Conservation (phyloP, 2,888 invertebrate species). For the Biston betularia region DNA sequence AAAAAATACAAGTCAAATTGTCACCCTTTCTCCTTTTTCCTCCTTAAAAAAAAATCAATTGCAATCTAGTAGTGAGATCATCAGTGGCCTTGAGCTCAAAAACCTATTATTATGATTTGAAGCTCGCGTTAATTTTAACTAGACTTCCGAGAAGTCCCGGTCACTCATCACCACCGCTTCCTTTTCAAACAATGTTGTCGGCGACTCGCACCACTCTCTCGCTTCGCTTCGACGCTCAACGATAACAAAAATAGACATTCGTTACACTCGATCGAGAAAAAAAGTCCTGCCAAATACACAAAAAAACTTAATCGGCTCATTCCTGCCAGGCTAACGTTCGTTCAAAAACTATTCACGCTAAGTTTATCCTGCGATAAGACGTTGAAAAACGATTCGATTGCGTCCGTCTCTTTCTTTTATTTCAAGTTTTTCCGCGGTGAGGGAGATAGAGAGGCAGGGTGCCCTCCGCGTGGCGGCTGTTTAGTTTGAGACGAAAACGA, state of each 20-base stretch:
- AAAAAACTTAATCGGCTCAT: slow-evolving; percentile 76
- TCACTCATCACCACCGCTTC: slow-evolving; percentile 60
- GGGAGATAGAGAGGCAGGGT: slow-evolving; percentile 80
- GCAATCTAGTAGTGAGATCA: slow-evolving; percentile 29
- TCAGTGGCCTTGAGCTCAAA: slow-evolving; percentile 55
- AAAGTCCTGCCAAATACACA: slow-evolving; percentile 80
- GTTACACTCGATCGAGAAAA: slow-evolving; percentile 67
- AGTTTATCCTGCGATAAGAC: slow-evolving; percentile 83
- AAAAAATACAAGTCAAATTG: no score
- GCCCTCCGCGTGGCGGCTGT: slow-evolving; percentile 79
- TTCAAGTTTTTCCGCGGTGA: slow-evolving; percentile 62
- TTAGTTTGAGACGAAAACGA: slow-evolving; percentile 76
- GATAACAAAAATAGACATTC: slow-evolving; percentile 74
- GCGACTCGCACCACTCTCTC: slow-evolving; percentile 47
- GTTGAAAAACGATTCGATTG: slow-evolving; percentile 62
- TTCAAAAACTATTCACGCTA: slow-evolving; percentile 78
- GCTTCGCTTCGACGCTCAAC: slow-evolving; percentile 58
- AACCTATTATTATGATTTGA: slow-evolving; percentile 48
- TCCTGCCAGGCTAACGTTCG: slow-evolving; percentile 75
- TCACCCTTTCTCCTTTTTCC: no score
- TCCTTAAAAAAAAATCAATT: background rate
- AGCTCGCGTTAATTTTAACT: slow-evolving; percentile 56
- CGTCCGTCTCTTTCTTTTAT: slow-evolving; percentile 66
- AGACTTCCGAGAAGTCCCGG: slow-evolving; percentile 63
- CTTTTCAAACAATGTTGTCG: slow-evolving; percentile 59